Evolutionary conservation across 2,888 invertebrate species (phyloP), one percentile per base, ranked within the genome.

Genomic region (Deilephila elpenor): DNA sequence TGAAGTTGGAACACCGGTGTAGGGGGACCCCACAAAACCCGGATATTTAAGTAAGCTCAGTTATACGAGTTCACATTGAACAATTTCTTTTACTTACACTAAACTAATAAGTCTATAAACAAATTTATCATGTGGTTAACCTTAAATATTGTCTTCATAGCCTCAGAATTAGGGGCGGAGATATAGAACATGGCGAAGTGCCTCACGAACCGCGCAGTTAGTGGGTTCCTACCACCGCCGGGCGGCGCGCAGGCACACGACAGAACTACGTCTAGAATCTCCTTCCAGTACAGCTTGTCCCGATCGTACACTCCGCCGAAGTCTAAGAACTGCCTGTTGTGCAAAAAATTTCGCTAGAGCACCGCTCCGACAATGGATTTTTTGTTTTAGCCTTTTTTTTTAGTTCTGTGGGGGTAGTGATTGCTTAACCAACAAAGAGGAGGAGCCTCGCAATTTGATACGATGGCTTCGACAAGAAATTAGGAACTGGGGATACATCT

Each of bases 101-200:
- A 32, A 5, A 32, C 32, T 5, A 44, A 44, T 44, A 14, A 44
- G 14, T 44, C 44, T 44, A 44, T 44, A 44, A 44, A 44, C 14
- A 44, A 44, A 44, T 44, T 11, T 44, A 44, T 44, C 3, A 44
- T 14, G 11, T 3, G n/a, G 20, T 8, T 6, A 44, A 96, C 96
- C 91, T 95, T 96, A 86, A 98, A 98, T 79, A 98, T 98, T 70
- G 96, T 96, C 85, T 96, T 97, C 90, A 98, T 95, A 0, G 97
- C 96, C 11, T 95, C 95, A 74, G 97, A 96, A 78, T 96, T 97
- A 34, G 99, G 98, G 0, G 97, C 95, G 5, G 98, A 97, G 79
- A 99, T 96, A 51, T 96, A 95, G 75, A 99, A 93, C 93, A 98
- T 96, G 19, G 97, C 98, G 90, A 99, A 98, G 91, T 99, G 98